Conservation (phyloP, 2,888 invertebrate genomes). For the Clivina fossor region DNA sequence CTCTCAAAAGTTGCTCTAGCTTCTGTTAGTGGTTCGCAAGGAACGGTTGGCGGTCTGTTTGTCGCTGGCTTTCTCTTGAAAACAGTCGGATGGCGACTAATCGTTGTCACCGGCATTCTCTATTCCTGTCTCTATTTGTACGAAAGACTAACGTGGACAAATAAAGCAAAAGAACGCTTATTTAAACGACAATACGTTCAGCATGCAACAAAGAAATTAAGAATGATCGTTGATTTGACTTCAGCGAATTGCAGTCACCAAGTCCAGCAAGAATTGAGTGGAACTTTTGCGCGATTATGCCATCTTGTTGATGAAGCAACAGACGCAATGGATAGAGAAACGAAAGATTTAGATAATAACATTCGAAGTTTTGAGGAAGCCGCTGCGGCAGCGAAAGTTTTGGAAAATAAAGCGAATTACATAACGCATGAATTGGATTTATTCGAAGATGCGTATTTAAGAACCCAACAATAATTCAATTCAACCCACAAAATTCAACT, state of each 20-base stretch:
- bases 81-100: slow-evolving; percentile 95
- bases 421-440: slow-evolving; percentile 87
- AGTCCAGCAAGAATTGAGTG: slow-evolving; percentile 73
- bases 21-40: slow-evolving; percentile 85
- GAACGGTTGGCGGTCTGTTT: slow-evolving; percentile 90
- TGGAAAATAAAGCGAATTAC: slow-evolving; percentile 93
- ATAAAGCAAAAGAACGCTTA: slow-evolving; percentile 88
- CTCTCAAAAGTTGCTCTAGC: slow-evolving; percentile 77
- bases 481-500: too few relatives aligned
- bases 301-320: slow-evolving; percentile 90
- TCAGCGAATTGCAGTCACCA: slow-evolving; percentile 98
- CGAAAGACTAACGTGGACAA: slow-evolving; percentile 97
- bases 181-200: slow-evolving; percentile 94
- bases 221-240: slow-evolving; percentile 93
- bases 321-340: slow-evolving; percentile 80
- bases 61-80: slow-evolving; percentile 92
- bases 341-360: slow-evolving; percentile 73
- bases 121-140: slow-evolving; percentile 93
- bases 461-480: too few relatives aligned
- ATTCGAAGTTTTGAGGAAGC: slow-evolving; percentile 76
- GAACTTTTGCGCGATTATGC: slow-evolving; percentile 91
- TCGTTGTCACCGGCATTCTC: slow-evolving; percentile 69
- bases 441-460: slow-evolving; percentile 86
- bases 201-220: slow-evolving; percentile 89
- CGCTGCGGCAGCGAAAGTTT: slow-evolving; percentile 74